Conservation (phyloP, 2,797 vertebrate species). For the Macrochelys suwanniensis region DNA sequence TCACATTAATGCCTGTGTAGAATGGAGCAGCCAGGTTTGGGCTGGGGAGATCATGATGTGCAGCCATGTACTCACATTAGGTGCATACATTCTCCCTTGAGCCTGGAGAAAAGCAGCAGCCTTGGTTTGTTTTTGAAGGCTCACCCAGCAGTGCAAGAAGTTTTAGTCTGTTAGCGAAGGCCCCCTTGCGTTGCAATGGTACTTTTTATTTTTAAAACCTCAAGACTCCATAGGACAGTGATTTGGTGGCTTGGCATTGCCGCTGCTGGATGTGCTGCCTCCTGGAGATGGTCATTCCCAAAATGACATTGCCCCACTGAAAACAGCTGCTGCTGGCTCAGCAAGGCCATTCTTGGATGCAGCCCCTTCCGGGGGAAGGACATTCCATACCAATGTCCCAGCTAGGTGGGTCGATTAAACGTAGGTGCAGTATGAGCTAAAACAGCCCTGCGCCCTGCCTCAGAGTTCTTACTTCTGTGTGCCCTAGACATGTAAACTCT, state of each 20-base stretch:
- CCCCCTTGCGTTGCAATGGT: not conserved
- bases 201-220: not conserved
- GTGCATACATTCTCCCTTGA: not conserved
- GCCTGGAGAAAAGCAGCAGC: not conserved
- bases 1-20: not conserved
- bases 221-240: not conserved
- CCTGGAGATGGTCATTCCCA: not conserved
- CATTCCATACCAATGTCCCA: not conserved
- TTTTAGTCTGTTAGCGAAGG: not conserved
- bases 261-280: not conserved
- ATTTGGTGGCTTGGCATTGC: not conserved
- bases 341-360: not conserved
- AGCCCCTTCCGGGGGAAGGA: not conserved
- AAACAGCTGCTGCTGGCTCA: not conserved
- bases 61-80: not conserved
- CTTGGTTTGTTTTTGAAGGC: not conserved
- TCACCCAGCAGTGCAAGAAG: not conserved
- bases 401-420: not conserved
- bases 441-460: not conserved
- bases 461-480: not conserved
- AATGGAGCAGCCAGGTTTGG: not conserved
- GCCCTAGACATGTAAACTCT: accelerated
- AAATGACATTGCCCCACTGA: not conserved
- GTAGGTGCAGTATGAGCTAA: not conserved
- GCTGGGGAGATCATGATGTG: not conserved